Evolutionary conservation across 92 coral and sea anemone species (phyloP), one percentile per base, ranked within the genome.

Genomic region (Heliopora coerulea): DNA sequence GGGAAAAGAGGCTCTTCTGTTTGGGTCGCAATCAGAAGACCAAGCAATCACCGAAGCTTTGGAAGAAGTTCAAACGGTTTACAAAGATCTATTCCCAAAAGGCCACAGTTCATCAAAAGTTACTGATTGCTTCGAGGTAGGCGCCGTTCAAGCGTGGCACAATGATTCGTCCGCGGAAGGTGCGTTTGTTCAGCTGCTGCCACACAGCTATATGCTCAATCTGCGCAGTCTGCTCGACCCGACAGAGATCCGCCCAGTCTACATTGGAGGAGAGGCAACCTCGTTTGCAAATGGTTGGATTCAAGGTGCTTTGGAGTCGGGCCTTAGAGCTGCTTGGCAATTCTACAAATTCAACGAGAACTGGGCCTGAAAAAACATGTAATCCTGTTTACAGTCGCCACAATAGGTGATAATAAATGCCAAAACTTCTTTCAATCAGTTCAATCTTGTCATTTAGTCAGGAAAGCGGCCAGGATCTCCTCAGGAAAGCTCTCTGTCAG

Each of bases 201-300:
- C 86, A 32, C 56, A 67, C 72, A 79, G 79, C 63, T 74, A 74
- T 41, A 76, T 74, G 72, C 54, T 75, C 40, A 59, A 68, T 50
- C 57, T 82, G 29, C 76, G 78, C 41, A 11, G 13, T 44, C 60
- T 82, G 49, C 62, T 75, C 13, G 75, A 48, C 44, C 59, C 75
- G 5, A 68, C 46, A 31, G 44, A 68, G 26, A 68, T 68, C 30
- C 61, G 44, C 6, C 75, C 75, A 1, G 66, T 82, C 56, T 75
- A 62, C 82, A 75, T 80, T 46, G 84, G 70, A 23, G 79, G 84
- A 18, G 85, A 81, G 20, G 81, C 73, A 33, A 56, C 74, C 31
- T 82, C 86, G 69, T 82, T 82, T 54, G 82, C 86, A 49, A 31
- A 79, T 48, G 86, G 82, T 65, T 82, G 86, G 86, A 82, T 82